These are phyloP conservation scores for Lepidurus apus DNA, from an alignment of 1,140 invertebrate genomes.

Conservation along the genomic window DNA sequence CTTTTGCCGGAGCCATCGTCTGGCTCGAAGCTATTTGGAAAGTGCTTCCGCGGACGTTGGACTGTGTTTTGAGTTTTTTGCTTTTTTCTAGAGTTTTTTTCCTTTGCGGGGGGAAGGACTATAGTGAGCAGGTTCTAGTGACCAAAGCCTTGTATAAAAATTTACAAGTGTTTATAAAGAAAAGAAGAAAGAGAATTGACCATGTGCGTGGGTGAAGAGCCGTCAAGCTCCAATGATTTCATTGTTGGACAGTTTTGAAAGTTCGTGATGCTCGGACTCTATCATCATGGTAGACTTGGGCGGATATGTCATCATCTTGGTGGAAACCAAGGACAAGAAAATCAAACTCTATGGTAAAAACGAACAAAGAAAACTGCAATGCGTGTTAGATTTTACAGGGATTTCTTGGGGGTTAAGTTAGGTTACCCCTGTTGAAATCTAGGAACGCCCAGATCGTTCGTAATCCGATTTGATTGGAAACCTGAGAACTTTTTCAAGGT, in stretches of 20 bases:
- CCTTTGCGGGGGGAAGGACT: not conserved
- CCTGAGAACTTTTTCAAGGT: too few relatives aligned
- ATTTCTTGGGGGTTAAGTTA: too few relatives aligned
- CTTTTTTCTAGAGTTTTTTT: not conserved
- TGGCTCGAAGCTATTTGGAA: too few relatives aligned
- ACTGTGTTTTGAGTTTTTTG: too few relatives aligned
- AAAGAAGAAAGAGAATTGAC: not conserved
- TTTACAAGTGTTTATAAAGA: not conserved
- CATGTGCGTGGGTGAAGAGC: not conserved
- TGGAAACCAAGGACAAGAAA: slow-evolving; percentile 86
- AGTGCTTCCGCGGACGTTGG: too few relatives aligned
- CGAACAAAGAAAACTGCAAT: not conserved
- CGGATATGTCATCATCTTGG: slow-evolving; percentile 92
- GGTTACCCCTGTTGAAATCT: too few relatives aligned
- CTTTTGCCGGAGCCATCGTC: not conserved
- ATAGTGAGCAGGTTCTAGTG: too few relatives aligned
- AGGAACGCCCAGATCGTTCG: too few relatives aligned
- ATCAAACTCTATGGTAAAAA: slow-evolving; percentile 89
- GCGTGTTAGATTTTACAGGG: not conserved
- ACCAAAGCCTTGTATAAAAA: not conserved
- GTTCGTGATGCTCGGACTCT: not conserved
- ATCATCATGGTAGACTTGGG: slow-evolving; percentile 76
- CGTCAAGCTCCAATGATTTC: not conserved
- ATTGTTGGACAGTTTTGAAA: not conserved
- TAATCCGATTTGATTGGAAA: too few relatives aligned